Conservation (phyloP, 64 coral and sea anemone genomes). For the Montipora efflorescens region DNA sequence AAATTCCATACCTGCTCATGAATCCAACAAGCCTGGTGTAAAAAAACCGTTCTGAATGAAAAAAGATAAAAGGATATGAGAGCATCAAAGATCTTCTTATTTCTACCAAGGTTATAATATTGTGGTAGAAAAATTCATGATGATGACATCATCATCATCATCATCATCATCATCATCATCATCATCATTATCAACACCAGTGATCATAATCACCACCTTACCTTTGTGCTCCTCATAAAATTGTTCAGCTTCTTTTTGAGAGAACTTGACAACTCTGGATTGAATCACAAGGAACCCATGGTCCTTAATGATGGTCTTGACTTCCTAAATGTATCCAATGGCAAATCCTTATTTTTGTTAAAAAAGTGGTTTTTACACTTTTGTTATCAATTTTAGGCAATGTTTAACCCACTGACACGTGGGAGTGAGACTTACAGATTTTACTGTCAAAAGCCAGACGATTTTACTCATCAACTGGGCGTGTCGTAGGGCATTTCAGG, state of each 20-base stretch:
- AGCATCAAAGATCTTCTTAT: not conserved
- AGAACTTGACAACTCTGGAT: conserved; percentile 76
- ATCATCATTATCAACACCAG: not conserved
- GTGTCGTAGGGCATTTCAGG: no score
- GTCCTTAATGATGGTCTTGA: conserved; percentile 78
- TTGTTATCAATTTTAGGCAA: no score
- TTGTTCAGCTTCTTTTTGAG: conserved; percentile 74
- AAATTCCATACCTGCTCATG: conserved; percentile 88
- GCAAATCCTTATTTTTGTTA: no score
- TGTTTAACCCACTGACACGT: no score
- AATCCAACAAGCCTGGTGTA: conserved; percentile 85
- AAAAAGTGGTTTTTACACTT: no score
- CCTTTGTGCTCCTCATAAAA: conserved; percentile 95
- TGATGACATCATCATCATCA: not conserved
- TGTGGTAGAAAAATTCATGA: no score
- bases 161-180: not conserved
- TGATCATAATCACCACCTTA: not conserved
- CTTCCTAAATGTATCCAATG: conserved; percentile 14
- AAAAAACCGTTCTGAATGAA: conserved; percentile 88
- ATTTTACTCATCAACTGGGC: no score
- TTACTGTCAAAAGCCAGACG: no score
- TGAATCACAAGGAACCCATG: conserved; percentile 78
- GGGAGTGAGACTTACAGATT: no score
- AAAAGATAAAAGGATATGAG: not conserved
- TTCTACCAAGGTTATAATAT: no score